phyloP scores from a whole-genome alignment of 2,113 vertebrate species.

The Psittacara wagleri region DNA sequence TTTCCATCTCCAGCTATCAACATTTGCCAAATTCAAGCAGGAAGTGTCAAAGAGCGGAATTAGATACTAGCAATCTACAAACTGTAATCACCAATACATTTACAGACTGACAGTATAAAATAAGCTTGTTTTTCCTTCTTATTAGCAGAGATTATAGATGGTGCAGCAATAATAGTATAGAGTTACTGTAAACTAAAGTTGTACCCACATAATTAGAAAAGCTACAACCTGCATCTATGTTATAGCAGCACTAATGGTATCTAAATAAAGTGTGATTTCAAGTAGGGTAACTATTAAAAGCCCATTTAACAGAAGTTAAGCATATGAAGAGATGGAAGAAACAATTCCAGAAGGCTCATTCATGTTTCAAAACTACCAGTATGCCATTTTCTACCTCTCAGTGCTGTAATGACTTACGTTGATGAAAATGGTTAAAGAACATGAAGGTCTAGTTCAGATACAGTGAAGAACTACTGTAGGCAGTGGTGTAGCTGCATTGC shows the following conservation, averaged over 20 bases:
- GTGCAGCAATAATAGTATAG: not conserved
- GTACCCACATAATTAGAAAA: conserved; percentile 21
- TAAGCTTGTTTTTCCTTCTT: not conserved
- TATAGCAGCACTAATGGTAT: conserved; percentile 1
- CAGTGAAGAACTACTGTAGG: not conserved
- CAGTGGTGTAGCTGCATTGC: not conserved
- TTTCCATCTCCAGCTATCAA: not conserved
- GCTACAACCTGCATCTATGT: not conserved
- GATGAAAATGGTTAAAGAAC: not conserved
- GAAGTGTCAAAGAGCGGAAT: not conserved
- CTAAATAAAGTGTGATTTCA: conserved; percentile 33
- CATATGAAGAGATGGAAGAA: not conserved
- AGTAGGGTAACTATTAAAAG: not conserved
- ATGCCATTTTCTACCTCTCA: not conserved
- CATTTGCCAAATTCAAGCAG: not conserved
- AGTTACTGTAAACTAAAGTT: not conserved
- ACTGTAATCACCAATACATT: not conserved
- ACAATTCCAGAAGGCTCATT: not conserved
- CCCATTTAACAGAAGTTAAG: not conserved
- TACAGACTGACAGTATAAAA: not conserved
- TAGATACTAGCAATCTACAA: not conserved
- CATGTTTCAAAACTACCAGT: not conserved
- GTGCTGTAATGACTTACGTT: not conserved
- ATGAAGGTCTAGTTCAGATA: not conserved
- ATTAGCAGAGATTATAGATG: not conserved